These are phyloP conservation scores for Noctua fimbriata DNA, from an alignment of 2,888 invertebrate genomes.

Conservation along the genomic window DNA sequence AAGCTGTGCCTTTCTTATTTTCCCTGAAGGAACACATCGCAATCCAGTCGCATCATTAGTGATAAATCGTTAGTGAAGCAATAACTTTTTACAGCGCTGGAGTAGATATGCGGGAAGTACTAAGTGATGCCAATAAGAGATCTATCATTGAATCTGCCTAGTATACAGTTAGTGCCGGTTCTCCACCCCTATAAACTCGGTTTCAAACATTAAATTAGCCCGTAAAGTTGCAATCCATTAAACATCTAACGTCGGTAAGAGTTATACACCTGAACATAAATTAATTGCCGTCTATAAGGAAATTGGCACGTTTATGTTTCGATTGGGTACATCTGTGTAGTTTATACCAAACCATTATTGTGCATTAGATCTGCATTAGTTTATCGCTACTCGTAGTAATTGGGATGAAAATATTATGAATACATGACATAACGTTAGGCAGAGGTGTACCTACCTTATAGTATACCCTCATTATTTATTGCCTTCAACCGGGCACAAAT, in stretches of 20 bases:
- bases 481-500: background rate
- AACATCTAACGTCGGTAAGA: slow-evolving; percentile 67
- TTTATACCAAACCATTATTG: slow-evolving; percentile 36
- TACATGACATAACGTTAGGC: background rate
- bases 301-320: slow-evolving; percentile 70
- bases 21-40: slow-evolving; percentile 34
- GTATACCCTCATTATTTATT: background rate
- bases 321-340: slow-evolving; percentile 43
- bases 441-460: background rate
- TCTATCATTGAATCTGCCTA: slow-evolving; percentile 66
- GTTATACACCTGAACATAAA: slow-evolving; percentile 69
- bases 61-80: slow-evolving; percentile 72
- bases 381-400: background rate
- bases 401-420: background rate
- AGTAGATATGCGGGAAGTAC: slow-evolving; percentile 71
- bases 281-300: slow-evolving; percentile 74
- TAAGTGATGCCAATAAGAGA: slow-evolving; percentile 68
- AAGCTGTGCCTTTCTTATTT: slow-evolving; percentile 37
- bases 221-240: slow-evolving; percentile 75
- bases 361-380: slow-evolving; percentile 35
- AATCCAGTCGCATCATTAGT: slow-evolving; percentile 64
- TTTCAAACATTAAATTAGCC: slow-evolving; percentile 70
- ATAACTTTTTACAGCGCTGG: slow-evolving; percentile 70
- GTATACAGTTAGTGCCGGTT: slow-evolving; percentile 63
- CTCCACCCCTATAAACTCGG: slow-evolving; percentile 67